These are phyloP conservation scores for Aphelenchoides fujianensis DNA, from an alignment of 1,140 invertebrate species.

Conservation along the genomic window DNA sequence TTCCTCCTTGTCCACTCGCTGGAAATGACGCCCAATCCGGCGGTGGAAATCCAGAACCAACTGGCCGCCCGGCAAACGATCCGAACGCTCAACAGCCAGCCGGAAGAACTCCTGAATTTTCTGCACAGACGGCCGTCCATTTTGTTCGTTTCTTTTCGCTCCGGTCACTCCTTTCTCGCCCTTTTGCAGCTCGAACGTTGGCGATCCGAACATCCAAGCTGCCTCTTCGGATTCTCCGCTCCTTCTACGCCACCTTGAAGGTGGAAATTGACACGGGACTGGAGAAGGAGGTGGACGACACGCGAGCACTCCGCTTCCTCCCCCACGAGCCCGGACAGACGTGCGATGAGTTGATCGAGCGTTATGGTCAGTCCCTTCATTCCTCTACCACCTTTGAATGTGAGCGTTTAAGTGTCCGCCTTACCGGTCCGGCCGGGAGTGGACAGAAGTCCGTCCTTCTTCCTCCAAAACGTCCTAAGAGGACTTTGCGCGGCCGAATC, in stretches of 20 bases:
- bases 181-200: not conserved
- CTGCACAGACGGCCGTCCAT: not conserved
- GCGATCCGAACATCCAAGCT: not conserved
- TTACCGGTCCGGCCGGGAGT: no score
- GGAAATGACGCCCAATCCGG: not conserved
- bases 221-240: not conserved
- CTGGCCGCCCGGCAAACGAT: not conserved
- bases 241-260: not conserved
- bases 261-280: not conserved
- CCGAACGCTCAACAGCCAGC: not conserved
- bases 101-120: not conserved
- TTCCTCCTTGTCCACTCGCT: no score
- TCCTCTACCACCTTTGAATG: no score
- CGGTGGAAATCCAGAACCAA: not conserved
- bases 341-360: not conserved
- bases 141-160: conserved; percentile 12
- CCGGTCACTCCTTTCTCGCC: not conserved
- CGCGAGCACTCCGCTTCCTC: not conserved
- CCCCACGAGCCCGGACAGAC: not conserved
- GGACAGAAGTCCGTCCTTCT: no score
- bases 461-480: no score
- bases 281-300: not conserved
- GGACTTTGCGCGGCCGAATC: no score
- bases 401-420: no score
- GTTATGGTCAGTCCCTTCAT: not conserved